A percentile compares a stretch with the other conserved stretches of the same genome.
Evolutionary conservation across 2,797 vertebrate species (phyloP).

Genomic region (Anas acuta): DNA sequence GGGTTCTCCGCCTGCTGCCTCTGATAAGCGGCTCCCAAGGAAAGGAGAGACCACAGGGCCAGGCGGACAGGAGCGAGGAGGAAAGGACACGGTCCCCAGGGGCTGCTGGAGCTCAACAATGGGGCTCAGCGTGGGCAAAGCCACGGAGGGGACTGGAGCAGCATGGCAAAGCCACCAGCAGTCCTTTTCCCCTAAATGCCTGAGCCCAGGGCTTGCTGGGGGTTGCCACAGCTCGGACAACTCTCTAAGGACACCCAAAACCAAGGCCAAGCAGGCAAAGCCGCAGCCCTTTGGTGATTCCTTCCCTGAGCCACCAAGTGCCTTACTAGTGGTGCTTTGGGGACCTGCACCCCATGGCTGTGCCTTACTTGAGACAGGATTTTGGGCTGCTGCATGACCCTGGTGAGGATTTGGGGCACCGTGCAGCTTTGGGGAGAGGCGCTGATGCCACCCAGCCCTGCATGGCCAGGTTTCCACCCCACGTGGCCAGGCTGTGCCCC

Average conservation of each 20-base stretch:
- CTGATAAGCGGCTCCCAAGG: constrained; percentile 18
- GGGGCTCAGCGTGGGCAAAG: neutral
- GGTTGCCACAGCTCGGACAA: neutral
- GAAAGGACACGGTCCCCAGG: neutral
- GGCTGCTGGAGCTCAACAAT: neutral
- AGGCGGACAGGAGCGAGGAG: neutral
- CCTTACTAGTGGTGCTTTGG: accelerated
- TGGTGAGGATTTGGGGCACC: neutral
- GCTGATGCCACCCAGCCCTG: neutral
- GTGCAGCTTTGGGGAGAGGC: neutral
- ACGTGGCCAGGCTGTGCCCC: accelerated
- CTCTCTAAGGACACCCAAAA: neutral
- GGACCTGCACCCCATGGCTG: neutral
- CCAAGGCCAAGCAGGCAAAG: neutral
- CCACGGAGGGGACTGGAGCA: neutral
- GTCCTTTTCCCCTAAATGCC: neutral
- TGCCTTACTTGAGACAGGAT: neutral
- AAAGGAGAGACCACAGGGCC: neutral
- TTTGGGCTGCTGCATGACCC: neutral
- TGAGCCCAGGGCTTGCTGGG: neutral
- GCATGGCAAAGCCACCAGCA: accelerated
- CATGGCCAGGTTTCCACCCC: accelerated
- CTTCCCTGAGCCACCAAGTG: neutral
- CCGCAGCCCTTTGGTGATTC: neutral
- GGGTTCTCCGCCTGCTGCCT: neutral